Conservation (phyloP, 2,888 invertebrate species). For the Drosophila incognita region DNA sequence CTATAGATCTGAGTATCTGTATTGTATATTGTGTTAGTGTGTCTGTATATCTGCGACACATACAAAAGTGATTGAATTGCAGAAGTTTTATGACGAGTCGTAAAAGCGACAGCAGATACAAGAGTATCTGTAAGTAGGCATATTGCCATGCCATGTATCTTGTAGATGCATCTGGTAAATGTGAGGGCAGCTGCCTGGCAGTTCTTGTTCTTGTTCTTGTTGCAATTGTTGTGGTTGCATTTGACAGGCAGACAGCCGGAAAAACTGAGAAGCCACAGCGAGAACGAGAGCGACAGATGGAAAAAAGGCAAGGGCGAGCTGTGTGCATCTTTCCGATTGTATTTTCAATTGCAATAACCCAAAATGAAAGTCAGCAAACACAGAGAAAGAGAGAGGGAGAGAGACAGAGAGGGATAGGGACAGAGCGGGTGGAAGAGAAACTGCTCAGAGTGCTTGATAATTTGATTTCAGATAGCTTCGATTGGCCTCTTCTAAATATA, state of each 20-base stretch:
- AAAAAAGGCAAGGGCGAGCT: not conserved
- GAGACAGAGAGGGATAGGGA: not conserved
- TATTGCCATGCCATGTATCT: conserved; percentile 44
- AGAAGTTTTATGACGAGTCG: conserved; percentile 57
- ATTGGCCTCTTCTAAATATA: conserved; percentile 28
- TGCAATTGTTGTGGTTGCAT: conserved; percentile 48
- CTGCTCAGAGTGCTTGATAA: conserved; percentile 44
- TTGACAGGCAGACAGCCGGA: conserved; percentile 61
- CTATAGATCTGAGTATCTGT: conserved; percentile 18
- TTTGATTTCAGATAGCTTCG: conserved; percentile 47
- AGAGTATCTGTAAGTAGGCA: conserved; percentile 64
- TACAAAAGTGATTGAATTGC: conserved; percentile 53
- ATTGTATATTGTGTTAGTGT: not conserved
- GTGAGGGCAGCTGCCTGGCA: conserved; percentile 69
- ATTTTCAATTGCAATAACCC: conserved; percentile 65
- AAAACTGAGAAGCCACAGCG: conserved; percentile 33
- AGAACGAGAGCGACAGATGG: not conserved
- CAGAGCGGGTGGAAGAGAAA: not conserved
- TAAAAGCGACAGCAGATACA: conserved; percentile 55
- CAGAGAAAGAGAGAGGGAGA: not conserved
- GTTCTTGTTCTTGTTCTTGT: conserved; percentile 26
- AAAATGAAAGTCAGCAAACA: conserved; percentile 58
- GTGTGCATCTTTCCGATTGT: conserved; percentile 47
- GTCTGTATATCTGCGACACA: conserved; percentile 29
- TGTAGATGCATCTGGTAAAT: conserved; percentile 68